Evolutionary conservation across 2,888 invertebrate species (phyloP).

Genomic region (Eristalis tenax): DNA sequence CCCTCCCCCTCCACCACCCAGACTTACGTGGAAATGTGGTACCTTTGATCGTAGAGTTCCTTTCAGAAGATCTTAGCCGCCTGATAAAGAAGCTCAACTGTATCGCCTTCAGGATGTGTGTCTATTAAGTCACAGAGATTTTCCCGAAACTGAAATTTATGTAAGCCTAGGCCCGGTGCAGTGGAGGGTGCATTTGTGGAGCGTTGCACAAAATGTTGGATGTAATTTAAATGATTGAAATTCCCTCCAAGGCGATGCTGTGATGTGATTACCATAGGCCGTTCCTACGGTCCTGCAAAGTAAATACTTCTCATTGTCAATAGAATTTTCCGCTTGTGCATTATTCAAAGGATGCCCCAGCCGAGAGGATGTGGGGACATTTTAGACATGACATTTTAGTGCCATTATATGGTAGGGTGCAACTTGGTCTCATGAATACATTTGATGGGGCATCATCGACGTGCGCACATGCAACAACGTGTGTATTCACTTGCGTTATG

Average conservation of each 20-base stretch:
- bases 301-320: slow-evolving; percentile 10
- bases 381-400: not conserved
- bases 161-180: not conserved
- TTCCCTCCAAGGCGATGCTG: slow-evolving; percentile 11
- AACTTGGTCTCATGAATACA: not conserved
- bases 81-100: slow-evolving; percentile 5
- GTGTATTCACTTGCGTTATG: not conserved
- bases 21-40: not conserved
- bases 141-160: slow-evolving; percentile 4
- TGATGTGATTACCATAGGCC: slow-evolving; percentile 28
- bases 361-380: not conserved
- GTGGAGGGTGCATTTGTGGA: not conserved
- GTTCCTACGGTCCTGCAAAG: not conserved
- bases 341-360: not conserved
- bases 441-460: not conserved
- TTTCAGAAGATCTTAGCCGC: slow-evolving; percentile 5
- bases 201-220: not conserved
- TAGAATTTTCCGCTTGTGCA: not conserved
- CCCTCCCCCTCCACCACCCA: too few relatives aligned
- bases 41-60: not conserved
- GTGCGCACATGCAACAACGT: not conserved
- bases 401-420: not conserved
- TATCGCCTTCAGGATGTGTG: slow-evolving; percentile 13
- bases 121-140: slow-evolving; percentile 27
- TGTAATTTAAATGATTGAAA: slow-evolving; percentile 27